Conservation (phyloP, 2,113 vertebrate genomes). For the Grammomys dolichurus region DNA sequence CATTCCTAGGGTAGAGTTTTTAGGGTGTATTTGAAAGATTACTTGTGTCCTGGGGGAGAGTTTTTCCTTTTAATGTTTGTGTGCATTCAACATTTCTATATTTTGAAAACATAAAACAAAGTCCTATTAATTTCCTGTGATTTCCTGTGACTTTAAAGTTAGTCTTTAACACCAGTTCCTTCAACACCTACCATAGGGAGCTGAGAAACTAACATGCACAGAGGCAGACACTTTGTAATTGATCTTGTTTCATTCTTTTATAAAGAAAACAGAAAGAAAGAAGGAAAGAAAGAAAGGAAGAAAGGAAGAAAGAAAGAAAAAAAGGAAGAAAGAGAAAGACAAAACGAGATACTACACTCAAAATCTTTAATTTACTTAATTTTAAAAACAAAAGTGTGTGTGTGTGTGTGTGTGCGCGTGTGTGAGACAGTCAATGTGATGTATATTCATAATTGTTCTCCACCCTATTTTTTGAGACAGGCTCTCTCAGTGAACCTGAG, state of each 20-base stretch:
- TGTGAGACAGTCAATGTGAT: too few relatives aligned
- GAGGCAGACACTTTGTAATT: neutral
- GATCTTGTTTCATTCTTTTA: neutral
- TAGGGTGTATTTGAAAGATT: neutral
- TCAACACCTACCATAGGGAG: neutral
- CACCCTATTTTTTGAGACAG: too few relatives aligned
- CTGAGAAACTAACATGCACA: neutral
- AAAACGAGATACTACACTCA: neutral
- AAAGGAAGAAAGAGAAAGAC: neutral
- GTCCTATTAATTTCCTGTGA: neutral
- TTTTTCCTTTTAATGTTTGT: neutral
- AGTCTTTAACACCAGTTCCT: neutral
- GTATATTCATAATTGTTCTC: too few relatives aligned
- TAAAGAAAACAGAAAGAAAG: neutral
- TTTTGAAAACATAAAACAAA: neutral
- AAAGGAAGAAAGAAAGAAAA: too few relatives aligned
- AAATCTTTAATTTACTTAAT: neutral
- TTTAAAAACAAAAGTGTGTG: neutral
- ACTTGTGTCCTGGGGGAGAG: neutral
- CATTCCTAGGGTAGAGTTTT: neutral
- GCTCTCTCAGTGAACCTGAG: too few relatives aligned
- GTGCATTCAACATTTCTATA: neutral
- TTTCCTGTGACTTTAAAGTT: conserved; percentile 18
- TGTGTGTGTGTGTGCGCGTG: too few relatives aligned
- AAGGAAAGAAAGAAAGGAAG: neutral